Percentiles rank a stretch among this genome's conserved stretches.
Evolutionary conservation across 2,113 vertebrate genomes (phyloP).

Genomic region (Macaca mulatta): DNA sequence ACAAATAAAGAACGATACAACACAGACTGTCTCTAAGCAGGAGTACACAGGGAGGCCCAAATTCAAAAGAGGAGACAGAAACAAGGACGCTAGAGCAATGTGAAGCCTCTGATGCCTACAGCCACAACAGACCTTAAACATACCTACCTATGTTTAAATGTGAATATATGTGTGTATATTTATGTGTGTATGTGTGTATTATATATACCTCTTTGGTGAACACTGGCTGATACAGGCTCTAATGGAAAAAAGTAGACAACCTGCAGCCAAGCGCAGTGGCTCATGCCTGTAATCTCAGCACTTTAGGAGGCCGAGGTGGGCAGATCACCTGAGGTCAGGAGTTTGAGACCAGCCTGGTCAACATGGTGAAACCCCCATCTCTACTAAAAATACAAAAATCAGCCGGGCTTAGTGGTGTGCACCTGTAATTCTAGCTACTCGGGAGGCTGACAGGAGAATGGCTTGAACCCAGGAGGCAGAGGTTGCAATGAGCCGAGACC

Average conservation of each 20-base stretch:
- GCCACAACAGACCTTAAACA: background rate
- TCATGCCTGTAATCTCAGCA: too few relatives aligned
- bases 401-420: too few relatives aligned
- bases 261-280: background rate
- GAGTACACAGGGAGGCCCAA: background rate
- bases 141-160: background rate
- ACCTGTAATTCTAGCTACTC: too few relatives aligned
- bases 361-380: too few relatives aligned
- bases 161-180: too few relatives aligned
- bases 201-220: background rate
- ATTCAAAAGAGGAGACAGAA: background rate
- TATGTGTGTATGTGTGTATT: background rate
- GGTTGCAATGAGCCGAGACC: too few relatives aligned
- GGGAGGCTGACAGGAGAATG: too few relatives aligned
- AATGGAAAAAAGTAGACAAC: background rate
- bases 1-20: background rate
- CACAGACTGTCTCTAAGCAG: background rate
- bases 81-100: background rate
- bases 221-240: background rate
- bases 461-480: too few relatives aligned
- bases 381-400: too few relatives aligned
- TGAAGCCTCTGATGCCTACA: background rate
- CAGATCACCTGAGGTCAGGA: too few relatives aligned
- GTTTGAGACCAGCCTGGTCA: too few relatives aligned
- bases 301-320: too few relatives aligned